Conservation (phyloP, 2,888 invertebrate species). For the Stenurella melanura region DNA sequence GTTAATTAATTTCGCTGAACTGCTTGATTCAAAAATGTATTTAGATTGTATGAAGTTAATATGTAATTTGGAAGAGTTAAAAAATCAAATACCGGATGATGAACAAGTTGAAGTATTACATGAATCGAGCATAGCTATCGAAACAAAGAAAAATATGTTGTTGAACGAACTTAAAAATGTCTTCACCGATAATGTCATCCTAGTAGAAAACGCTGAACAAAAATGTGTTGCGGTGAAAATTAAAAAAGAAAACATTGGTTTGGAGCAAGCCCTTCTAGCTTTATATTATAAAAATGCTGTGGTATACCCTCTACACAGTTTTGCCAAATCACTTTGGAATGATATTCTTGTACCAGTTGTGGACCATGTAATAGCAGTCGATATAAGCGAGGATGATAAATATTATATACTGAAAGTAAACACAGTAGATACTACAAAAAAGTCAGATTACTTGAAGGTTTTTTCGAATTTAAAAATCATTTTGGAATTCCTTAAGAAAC, state of each 20-base stretch:
- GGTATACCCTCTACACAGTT: conserved; percentile 74
- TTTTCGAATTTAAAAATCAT: conserved; percentile 77
- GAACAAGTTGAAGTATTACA: conserved; percentile 75
- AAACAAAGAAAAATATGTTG: conserved; percentile 73
- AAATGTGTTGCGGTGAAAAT: conserved; percentile 70
- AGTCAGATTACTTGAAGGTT: conserved; percentile 75
- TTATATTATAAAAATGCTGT: conserved; percentile 68
- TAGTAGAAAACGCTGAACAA: conserved; percentile 66
- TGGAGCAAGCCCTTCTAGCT: conserved; percentile 72
- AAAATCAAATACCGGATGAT: conserved; percentile 74
- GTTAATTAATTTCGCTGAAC: conserved; percentile 68
- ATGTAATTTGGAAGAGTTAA: conserved; percentile 72
- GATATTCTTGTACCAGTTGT: conserved; percentile 78
- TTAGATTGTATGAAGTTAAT: conserved; percentile 75
- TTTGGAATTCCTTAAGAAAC: conserved; percentile 77
- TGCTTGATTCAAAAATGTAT: conserved; percentile 67
- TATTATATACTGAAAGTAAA: conserved; percentile 50
- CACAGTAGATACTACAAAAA: conserved; percentile 71
- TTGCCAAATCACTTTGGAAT: conserved; percentile 77
- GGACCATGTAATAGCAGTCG: conserved; percentile 58
- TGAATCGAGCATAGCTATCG: conserved; percentile 74
- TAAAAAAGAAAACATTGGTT: conserved; percentile 68
- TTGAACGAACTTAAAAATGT: conserved; percentile 73
- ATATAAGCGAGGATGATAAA: conserved; percentile 32
- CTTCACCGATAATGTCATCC: conserved; percentile 75